Base-by-base conservation (phyloP, 1,140 invertebrate species). In the Varroa destructor region DNA sequence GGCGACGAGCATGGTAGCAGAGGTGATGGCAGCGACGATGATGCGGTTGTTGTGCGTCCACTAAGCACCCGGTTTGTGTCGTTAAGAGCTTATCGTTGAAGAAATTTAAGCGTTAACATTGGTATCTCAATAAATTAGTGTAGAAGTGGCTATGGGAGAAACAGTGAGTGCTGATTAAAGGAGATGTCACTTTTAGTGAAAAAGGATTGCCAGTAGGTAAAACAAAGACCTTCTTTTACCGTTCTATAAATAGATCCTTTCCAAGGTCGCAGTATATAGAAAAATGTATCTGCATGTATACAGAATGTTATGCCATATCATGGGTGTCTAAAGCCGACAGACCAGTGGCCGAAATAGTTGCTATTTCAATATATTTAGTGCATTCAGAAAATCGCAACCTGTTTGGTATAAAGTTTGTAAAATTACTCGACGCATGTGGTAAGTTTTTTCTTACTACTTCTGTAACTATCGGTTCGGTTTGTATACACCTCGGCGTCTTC, bases 41-140 rank as follows among this genome's bases (percentile, higher is more conserved):
- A 51, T 51, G 3, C 46, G 4, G 46, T 51, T 51, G 8, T 67
- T 1, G 61, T 67, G 14, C 61, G 61, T 14, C 61, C 61, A 40
- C 36, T 67, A 12, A 67, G 61, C 61, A 67, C 61, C 10, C 40
- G 61, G 61, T 67, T 40, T 43, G 61, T 58, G 25, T 58, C 40
- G 57, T 37, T 42, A 12, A 58, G 3, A 5, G 57, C 12, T 12
- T 58, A 3, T 3, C 3, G 46, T 51, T 51, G 46, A 51, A 51
- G 46, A 5, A 51, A 25, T 25, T 25, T 25, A 25, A 25, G 25
- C 25, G 25, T 25, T 25, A 12, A 56, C 55, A 12, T 56, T 56
- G 10, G 55, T 12, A 12, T 56, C 55, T 56, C 10, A 12, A 12
- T n/a, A 56, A n/a, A 12, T n/a, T 56, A 56, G 10, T n/a, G 55